Evolutionary conservation across 2,113 vertebrate species (phyloP).

Genomic region (Strigops habroptila): DNA sequence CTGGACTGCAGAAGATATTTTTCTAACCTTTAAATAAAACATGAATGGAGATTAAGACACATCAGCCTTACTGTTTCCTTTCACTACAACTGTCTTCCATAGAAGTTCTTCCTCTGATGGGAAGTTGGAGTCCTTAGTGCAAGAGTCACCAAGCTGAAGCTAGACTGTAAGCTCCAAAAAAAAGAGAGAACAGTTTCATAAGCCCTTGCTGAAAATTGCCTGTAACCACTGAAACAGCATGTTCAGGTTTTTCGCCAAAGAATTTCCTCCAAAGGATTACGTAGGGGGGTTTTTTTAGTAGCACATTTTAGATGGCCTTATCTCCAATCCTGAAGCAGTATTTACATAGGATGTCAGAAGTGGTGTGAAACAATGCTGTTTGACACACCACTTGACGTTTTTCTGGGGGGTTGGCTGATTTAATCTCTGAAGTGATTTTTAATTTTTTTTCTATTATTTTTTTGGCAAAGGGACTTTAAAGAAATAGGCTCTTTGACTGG

Average conservation of each 20-base stretch:
- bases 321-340: neutral
- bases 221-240: neutral
- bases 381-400: neutral
- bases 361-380: neutral
- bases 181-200: neutral
- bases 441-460: neutral
- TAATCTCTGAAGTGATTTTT: neutral
- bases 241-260: neutral
- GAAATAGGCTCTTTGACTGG: neutral
- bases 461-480: neutral
- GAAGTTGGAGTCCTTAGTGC: neutral
- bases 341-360: neutral
- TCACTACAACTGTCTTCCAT: neutral
- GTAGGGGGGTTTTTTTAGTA: neutral
- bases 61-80: neutral
- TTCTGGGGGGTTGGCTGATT: neutral
- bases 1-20: neutral
- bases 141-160: neutral
- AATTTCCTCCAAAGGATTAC: neutral
- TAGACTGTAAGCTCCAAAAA: neutral
- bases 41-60: neutral
- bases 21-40: neutral
- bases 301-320: neutral
- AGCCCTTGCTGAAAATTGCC: neutral
- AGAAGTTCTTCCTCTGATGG: neutral